Evolutionary conservation across 2,113 vertebrate genomes (phyloP).

Genomic region (Rhizomys pruinosus): DNA sequence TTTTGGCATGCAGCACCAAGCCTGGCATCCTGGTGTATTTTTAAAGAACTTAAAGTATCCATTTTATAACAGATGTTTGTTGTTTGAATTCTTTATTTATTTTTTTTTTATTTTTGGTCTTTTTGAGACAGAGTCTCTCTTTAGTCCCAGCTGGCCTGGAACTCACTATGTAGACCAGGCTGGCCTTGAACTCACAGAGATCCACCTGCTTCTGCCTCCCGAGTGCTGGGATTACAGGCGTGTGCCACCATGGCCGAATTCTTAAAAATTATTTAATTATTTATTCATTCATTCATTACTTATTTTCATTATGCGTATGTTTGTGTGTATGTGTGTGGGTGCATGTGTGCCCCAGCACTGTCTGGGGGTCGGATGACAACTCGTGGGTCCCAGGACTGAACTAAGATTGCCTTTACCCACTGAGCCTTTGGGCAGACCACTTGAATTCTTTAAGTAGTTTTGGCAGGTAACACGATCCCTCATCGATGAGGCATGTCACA

Average conservation of each 20-base stretch:
- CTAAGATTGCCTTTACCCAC: neutral
- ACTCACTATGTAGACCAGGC: too few species aligned
- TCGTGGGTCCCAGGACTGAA: too few species aligned
- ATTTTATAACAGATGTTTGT: neutral
- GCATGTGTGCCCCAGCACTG: neutral
- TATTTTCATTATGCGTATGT: too few species aligned
- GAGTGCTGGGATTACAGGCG: too few species aligned
- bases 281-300: too few species aligned
- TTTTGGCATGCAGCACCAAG: too few species aligned
- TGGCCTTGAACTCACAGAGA: too few species aligned
- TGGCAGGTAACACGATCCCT: conserved; percentile 22
- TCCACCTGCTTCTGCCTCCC: too few species aligned
- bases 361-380: neutral
- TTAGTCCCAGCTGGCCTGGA: too few species aligned
- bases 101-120: neutral
- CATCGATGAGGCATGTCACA: neutral
- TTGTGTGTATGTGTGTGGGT: neutral
- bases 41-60: conserved; percentile 7
- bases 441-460: neutral
- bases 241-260: too few species aligned
- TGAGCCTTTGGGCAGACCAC: neutral
- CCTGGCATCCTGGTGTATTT: neutral
- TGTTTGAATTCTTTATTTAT: neutral
- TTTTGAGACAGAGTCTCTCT: too few species aligned
- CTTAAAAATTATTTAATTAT: too few species aligned